phyloP scores from a whole-genome alignment of 2,113 vertebrate species.

The Lynx canadensis region DNA sequence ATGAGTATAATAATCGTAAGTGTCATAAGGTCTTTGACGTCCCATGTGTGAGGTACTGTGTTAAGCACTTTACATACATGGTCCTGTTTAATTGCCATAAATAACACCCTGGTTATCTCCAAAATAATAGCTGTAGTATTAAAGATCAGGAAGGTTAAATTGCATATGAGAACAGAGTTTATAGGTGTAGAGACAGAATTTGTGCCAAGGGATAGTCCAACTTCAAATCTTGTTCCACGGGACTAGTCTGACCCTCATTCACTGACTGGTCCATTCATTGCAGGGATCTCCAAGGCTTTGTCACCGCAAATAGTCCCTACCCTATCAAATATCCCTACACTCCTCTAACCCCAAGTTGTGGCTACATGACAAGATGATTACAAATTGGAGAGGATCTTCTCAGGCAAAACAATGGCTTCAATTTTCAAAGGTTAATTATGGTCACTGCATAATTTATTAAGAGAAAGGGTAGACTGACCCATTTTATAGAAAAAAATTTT shows the following conservation, averaged over 20 bases:
- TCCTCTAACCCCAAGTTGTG: background rate
- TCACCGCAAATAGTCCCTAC: background rate
- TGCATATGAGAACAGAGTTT: background rate
- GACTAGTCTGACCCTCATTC: background rate
- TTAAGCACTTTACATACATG: background rate
- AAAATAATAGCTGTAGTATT: background rate
- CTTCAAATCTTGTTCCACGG: background rate
- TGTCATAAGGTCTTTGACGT: background rate
- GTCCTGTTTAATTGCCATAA: background rate
- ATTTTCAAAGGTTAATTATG: background rate
- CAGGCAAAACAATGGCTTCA: background rate
- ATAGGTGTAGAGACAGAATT: background rate
- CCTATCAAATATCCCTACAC: no score
- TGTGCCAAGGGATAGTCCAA: background rate
- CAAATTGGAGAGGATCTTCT: background rate
- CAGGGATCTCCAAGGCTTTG: background rate
- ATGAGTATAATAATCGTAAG: background rate
- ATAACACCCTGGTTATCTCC: background rate
- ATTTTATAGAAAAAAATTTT: background rate
- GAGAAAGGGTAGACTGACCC: background rate
- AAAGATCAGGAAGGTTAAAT: background rate
- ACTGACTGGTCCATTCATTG: background rate
- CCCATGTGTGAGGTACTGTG: background rate
- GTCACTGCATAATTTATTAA: background rate
- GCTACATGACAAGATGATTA: background rate